These are phyloP conservation scores for Monoplex corrugatus DNA, from an alignment of 2,888 invertebrate genomes.

Conservation along the genomic window DNA sequence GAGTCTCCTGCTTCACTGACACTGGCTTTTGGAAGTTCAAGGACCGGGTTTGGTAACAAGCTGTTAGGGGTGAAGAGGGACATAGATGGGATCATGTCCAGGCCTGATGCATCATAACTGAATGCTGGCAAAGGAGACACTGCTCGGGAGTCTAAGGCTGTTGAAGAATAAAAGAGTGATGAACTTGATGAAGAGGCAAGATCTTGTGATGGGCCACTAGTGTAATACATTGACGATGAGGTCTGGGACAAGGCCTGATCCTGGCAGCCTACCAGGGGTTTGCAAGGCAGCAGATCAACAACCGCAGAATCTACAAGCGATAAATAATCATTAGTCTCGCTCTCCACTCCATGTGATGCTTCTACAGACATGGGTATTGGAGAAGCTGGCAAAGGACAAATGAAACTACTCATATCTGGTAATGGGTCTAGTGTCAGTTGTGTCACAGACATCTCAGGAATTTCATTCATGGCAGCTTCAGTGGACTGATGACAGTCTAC, in stretches of 20 bases:
- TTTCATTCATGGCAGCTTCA: constrained; percentile 49
- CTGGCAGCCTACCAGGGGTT: neutral
- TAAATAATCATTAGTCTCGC: neutral
- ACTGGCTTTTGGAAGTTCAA: constrained; percentile 13
- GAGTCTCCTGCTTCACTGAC: constrained; percentile 22
- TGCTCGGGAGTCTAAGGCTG: neutral
- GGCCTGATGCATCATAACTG: neutral
- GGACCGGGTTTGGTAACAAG: neutral
- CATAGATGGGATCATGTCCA: constrained; percentile 11
- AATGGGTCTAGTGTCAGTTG: constrained; percentile 57
- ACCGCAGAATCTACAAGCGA: constrained; percentile 38
- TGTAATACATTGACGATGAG: constrained; percentile 26
- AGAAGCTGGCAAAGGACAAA: constrained; percentile 14
- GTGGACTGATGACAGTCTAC: constrained; percentile 61
- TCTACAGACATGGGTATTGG: constrained; percentile 44
- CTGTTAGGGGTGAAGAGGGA: neutral
- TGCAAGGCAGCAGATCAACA: constrained; percentile 54
- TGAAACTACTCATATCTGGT: constrained; percentile 53
- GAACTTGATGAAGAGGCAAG: constrained; percentile 29
- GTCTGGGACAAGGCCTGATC: constrained; percentile 17
- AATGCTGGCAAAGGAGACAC: neutral
- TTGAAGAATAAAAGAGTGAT: constrained; percentile 9
- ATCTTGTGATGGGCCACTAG: constrained; percentile 25
- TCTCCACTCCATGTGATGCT: neutral
- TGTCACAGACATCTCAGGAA: constrained; percentile 50